phyloP scores from a whole-genome alignment of 1,140 invertebrate species.

The Calephelis virginiensis region DNA sequence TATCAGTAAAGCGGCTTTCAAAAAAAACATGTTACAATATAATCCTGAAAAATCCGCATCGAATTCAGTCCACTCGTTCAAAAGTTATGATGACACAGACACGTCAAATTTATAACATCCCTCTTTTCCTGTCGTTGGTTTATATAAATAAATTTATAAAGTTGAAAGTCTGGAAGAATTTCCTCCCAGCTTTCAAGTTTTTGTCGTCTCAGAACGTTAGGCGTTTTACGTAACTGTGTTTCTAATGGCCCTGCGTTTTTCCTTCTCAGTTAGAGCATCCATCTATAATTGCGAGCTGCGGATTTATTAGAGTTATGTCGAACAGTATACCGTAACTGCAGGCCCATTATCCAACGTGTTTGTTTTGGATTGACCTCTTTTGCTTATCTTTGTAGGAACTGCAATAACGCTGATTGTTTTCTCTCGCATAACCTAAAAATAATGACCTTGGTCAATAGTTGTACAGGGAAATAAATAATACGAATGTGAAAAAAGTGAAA shows the following conservation, averaged over 20 bases:
- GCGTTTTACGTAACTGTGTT: slow-evolving; percentile 65
- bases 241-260: slow-evolving; percentile 67
- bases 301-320: slow-evolving; percentile 47
- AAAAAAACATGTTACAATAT: too few species aligned
- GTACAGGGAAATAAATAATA: background rate
- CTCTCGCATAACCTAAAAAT: background rate
- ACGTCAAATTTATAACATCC: too few species aligned
- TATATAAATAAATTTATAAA: too few species aligned
- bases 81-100: too few species aligned
- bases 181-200: slow-evolving; percentile 44
- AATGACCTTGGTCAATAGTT: background rate
- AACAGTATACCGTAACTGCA: slow-evolving; percentile 43
- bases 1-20: too few species aligned
- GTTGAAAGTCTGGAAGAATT: background rate
- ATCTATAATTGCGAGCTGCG: slow-evolving; percentile 55
- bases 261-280: slow-evolving; percentile 40
- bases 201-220: slow-evolving; percentile 41
- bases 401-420: slow-evolving; percentile 5
- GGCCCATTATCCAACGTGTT: slow-evolving; percentile 30
- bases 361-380: slow-evolving; percentile 36
- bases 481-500: background rate
- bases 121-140: too few species aligned
- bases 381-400: slow-evolving; percentile 27
- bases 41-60: too few species aligned
- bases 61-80: too few species aligned